Base-by-base conservation (phyloP, 2,888 invertebrate species). In the Drosophila siamana region DNA sequence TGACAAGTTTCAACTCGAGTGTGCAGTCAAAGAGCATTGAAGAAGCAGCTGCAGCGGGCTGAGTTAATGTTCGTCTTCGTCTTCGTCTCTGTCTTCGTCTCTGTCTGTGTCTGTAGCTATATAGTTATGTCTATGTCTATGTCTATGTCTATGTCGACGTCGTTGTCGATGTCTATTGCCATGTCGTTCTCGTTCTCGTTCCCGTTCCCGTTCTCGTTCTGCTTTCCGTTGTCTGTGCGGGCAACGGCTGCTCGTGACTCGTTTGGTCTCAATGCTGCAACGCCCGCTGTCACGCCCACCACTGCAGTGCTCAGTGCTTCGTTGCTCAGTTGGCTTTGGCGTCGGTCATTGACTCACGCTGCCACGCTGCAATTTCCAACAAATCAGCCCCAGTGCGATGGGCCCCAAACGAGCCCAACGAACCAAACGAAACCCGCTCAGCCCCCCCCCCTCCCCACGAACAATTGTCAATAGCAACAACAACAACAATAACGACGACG, bases 1-100 rank as follows among this genome's bases (percentile, higher is more conserved):
- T 86, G 84, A 86, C 85, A 84, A 85, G 86, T 82, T 86, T 86
- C 76, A 84, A 76, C 80, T 85, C 54, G 80, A 85, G 84, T 86
- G 80, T 86, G 86, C 84, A 86, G 82, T 80, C 84, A 86, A 86
- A 80, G 81, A 79, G 69, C 74, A 73, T 67, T 11, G 11, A 30
- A 30, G 80, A 51, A 40, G 38, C 15, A 11, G 54, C 16, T 28
- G n/a, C 22, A 7, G 11, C 19, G 3, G 36, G n/a, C 33, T 15
- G 8, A 19, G 55, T n/a, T 33, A 24, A 46, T 16, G 44, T 36
- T 16, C 28, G 13, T 40, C 50, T 41, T 24, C 44, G 33, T 33
- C 33, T 11, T n/a, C n/a, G n/a, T n/a, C n/a, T n/a, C n/a, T n/a
- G n/a, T n/a, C n/a, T n/a, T n/a, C n/a, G n/a, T n/a, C n/a, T n/a